phyloP scores from a whole-genome alignment of 2,797 vertebrate species.

The Carapus acus region DNA sequence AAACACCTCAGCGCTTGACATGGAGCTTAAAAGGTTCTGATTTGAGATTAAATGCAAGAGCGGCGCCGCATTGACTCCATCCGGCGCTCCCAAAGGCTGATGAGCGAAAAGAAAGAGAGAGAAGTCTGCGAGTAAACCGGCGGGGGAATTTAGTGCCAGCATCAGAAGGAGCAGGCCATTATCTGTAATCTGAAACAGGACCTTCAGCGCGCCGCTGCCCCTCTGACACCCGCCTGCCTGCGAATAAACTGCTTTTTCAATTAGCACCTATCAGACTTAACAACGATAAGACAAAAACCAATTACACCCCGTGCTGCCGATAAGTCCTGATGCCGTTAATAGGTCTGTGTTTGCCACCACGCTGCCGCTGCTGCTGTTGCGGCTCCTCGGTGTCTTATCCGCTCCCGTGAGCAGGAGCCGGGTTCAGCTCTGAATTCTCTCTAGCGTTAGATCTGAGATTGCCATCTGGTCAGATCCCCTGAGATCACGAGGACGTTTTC shows the following conservation, averaged over 20 bases:
- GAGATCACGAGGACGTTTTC: slow-evolving; percentile 33
- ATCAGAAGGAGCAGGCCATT: slow-evolving; percentile 35
- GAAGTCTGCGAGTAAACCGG: slow-evolving; percentile 31
- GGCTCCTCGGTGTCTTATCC: too few species aligned
- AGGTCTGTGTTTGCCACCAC: slow-evolving; percentile 57
- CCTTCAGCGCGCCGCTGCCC: slow-evolving; percentile 55
- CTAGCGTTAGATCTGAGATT: slow-evolving; percentile 46
- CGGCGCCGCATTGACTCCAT: slow-evolving; percentile 15
- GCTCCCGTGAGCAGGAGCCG: slow-evolving; percentile 43
- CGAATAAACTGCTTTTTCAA: slow-evolving; percentile 68
- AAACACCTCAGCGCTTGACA: slow-evolving; percentile 8
- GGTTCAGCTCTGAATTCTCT: slow-evolving; percentile 48
- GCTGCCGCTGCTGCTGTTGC: slow-evolving; percentile 21
- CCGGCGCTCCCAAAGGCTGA: slow-evolving; percentile 25
- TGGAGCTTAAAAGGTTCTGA: slow-evolving; percentile 33
- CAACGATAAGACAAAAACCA: slow-evolving; percentile 69
- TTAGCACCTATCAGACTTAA: slow-evolving; percentile 64
- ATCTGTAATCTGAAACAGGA: slow-evolving; percentile 59
- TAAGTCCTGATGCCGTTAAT: slow-evolving; percentile 68
- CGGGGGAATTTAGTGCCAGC: slow-evolving; percentile 31
- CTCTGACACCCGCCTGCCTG: slow-evolving; percentile 45
- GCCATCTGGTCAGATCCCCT: slow-evolving; percentile 26
- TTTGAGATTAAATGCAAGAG: slow-evolving; percentile 40
- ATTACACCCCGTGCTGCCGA: slow-evolving; percentile 64
- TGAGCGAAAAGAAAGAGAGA: slow-evolving; percentile 29